Percentiles rank a stretch among this genome's conserved stretches.
Conservation (phyloP, 30 jellyfish, hydroid and myxozoan genomes). For the Pseudorhiza aurosa region DNA sequence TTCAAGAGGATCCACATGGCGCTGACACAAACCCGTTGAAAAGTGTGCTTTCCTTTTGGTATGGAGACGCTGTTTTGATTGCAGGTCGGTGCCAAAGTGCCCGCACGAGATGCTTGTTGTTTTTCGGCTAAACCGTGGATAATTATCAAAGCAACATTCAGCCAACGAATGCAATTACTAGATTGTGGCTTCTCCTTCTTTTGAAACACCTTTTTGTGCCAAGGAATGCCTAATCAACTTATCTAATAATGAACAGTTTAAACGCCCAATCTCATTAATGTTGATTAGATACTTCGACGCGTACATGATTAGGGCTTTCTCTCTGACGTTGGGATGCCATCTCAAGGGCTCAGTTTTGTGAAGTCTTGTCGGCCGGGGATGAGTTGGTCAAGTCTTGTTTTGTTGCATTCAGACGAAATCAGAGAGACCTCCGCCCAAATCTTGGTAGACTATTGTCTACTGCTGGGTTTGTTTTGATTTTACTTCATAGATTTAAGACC, state of each 20-base stretch:
- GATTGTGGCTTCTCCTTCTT: constrained; percentile 22
- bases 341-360: no score
- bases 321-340: background rate
- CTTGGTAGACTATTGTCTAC: no score
- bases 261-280: constrained; percentile 9
- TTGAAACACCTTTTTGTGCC: background rate
- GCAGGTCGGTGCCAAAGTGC: background rate
- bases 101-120: constrained; percentile 19
- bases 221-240: constrained; percentile 10
- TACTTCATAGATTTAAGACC: no score
- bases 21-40: no score
- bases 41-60: no score
- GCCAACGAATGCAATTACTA: constrained; percentile 17
- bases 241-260: constrained; percentile 12
- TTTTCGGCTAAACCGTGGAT: background rate
- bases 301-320: background rate
- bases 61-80: background rate
- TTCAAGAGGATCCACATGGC: no score
- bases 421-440: no score
- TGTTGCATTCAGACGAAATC: no score
- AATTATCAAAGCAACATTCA: background rate
- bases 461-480: no score
- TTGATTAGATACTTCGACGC: background rate
- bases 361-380: no score
- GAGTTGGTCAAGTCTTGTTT: no score